These are phyloP conservation scores for Drosophila birchii DNA, from an alignment of 2,888 invertebrate genomes.

Conservation along the genomic window DNA sequence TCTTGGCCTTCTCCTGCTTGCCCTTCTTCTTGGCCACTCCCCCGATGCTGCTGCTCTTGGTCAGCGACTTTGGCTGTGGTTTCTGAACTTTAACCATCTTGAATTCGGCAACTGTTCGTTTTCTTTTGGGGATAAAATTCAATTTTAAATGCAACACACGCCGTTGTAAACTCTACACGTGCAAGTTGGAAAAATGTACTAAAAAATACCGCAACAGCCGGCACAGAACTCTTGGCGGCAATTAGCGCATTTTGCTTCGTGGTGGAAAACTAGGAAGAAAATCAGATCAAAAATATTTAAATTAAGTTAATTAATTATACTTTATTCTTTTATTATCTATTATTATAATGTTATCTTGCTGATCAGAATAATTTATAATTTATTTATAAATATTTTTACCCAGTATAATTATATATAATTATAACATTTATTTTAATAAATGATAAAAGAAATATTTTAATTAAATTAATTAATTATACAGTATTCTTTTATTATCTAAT, in stretches of 20 bases:
- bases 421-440: too few species aligned
- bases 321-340: not conserved
- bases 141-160: slow-evolving; percentile 50
- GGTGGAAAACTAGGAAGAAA: not conserved
- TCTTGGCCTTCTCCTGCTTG: slow-evolving; percentile 32
- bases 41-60: slow-evolving; percentile 47
- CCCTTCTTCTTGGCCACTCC: slow-evolving; percentile 50
- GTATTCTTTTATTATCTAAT: too few species aligned
- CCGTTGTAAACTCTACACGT: slow-evolving; percentile 54
- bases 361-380: not conserved
- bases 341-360: not conserved
- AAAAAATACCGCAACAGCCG: slow-evolving; percentile 4
- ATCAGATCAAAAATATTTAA: not conserved
- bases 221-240: not conserved
- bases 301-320: too few species aligned
- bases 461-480: not conserved
- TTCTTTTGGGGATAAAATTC: slow-evolving; percentile 8
- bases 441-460: too few species aligned
- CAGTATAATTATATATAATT: too few species aligned
- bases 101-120: not conserved
- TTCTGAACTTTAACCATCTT: slow-evolving; percentile 74
- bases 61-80: slow-evolving; percentile 63
- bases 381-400: not conserved
- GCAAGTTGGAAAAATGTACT: slow-evolving; percentile 32
- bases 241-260: not conserved